Conservation (phyloP, 92 coral and sea anemone genomes). For the Epizoanthus scotinus region DNA sequence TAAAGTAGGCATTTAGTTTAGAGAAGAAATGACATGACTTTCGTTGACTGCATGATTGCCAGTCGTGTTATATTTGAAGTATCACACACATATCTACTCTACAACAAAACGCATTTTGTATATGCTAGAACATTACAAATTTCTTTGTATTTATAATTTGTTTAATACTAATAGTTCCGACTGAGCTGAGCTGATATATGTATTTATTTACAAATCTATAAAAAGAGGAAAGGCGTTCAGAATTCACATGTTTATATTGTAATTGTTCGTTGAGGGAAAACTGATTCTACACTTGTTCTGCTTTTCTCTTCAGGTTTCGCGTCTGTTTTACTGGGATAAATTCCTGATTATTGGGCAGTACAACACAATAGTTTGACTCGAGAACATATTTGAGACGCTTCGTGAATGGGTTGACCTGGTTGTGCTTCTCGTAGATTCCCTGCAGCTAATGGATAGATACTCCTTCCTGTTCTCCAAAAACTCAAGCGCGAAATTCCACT, state of each 20-base stretch:
- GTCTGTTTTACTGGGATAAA: neutral
- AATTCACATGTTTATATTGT: no score
- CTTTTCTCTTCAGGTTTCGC: constrained; percentile 3
- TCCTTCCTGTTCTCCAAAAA: no score
- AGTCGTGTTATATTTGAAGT: no score
- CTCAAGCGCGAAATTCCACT: neutral
- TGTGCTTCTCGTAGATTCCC: neutral
- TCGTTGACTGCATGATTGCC: no score
- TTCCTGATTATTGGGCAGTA: neutral
- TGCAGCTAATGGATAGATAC: neutral
- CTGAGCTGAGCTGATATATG: no score
- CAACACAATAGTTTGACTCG: neutral
- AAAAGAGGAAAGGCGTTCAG: no score
- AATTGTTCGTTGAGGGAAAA: no score
- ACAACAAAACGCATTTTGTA: neutral
- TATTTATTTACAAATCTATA: neutral
- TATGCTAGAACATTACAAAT: neutral
- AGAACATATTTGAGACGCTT: constrained; percentile 3
- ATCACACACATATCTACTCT: neutral
- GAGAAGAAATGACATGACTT: no score
- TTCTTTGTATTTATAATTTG: no score
- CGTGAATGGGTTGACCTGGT: neutral
- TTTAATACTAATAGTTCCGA: no score
- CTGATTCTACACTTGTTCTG: neutral
- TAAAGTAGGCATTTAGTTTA: no score